phyloP scores from a whole-genome alignment of 2,888 invertebrate species.

The Drosophila algonquin region DNA sequence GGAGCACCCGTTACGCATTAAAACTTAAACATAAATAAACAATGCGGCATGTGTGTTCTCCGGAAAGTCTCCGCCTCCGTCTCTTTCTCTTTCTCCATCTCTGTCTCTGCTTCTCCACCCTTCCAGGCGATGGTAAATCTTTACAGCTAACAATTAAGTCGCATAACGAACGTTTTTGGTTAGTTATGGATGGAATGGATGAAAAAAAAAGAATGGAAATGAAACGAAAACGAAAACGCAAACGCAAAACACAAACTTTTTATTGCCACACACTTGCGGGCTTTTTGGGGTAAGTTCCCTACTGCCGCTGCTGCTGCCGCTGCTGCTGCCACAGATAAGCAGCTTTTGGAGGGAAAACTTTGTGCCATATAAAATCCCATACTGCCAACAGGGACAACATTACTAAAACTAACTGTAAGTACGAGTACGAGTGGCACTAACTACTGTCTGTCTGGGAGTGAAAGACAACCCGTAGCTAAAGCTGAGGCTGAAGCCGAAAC shows the following conservation, averaged over 20 bases:
- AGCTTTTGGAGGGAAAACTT: slow-evolving; percentile 64
- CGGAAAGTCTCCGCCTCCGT: not conserved
- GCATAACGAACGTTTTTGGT: slow-evolving; percentile 73
- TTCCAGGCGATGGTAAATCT: slow-evolving; percentile 58
- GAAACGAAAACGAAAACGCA: slow-evolving; percentile 10
- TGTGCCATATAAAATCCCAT: slow-evolving; percentile 61
- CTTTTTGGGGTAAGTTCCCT: slow-evolving; percentile 68
- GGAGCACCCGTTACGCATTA: slow-evolving; percentile 36
- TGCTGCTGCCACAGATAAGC: slow-evolving; percentile 62
- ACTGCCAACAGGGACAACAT: slow-evolving; percentile 41
- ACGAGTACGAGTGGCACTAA: slow-evolving; percentile 60
- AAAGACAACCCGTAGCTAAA: slow-evolving; percentile 37
- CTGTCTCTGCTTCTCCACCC: not conserved
- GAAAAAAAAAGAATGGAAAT: slow-evolving; percentile 7
- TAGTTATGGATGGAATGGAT: slow-evolving; percentile 58
- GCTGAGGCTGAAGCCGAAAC: slow-evolving; percentile 24
- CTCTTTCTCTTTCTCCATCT: too few relatives aligned
- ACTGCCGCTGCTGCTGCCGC: slow-evolving; percentile 46
- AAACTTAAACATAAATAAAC: slow-evolving; percentile 52
- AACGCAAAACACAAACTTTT: slow-evolving; percentile 64
- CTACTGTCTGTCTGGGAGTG: slow-evolving; percentile 59
- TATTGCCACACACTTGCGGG: slow-evolving; percentile 76
- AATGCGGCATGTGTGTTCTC: slow-evolving; percentile 2
- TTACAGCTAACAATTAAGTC: slow-evolving; percentile 76
- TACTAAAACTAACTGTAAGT: slow-evolving; percentile 32